Evolutionary conservation across 1,140 invertebrate genomes (phyloP).

Genomic region (Eriosoma lanigerum): DNA sequence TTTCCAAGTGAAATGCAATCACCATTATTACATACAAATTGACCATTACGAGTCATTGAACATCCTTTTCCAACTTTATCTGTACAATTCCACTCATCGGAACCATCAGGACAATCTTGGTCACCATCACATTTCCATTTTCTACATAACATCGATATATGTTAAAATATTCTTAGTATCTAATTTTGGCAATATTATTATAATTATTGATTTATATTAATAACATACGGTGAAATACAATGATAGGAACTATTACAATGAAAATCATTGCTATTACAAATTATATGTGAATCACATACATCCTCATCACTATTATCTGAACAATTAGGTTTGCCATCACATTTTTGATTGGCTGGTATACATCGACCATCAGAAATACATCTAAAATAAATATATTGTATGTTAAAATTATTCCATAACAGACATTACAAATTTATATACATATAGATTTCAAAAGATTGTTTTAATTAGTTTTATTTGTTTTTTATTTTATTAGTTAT

Average conservation of each 20-base stretch:
- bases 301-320: slow-evolving; percentile 66
- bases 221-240: slow-evolving; percentile 62
- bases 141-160: slow-evolving; percentile 55
- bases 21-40: slow-evolving; percentile 53
- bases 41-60: slow-evolving; percentile 54
- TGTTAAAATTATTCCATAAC: too few relatives aligned
- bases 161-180: not conserved
- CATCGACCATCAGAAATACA: slow-evolving; percentile 65
- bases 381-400: slow-evolving; percentile 52
- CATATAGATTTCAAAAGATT: too few relatives aligned
- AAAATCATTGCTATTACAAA: slow-evolving; percentile 61
- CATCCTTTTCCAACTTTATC: slow-evolving; percentile 53
- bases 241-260: slow-evolving; percentile 63
- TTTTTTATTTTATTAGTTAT: too few relatives aligned
- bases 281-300: slow-evolving; percentile 60
- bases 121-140: slow-evolving; percentile 67
- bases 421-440: too few relatives aligned
- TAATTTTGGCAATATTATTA: slow-evolving; percentile 1
- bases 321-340: slow-evolving; percentile 72
- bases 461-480: too few relatives aligned
- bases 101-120: slow-evolving; percentile 66
- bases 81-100: slow-evolving; percentile 65
- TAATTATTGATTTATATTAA: not conserved
- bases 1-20: slow-evolving; percentile 66
- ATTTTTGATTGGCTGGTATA: slow-evolving; percentile 63